Conservation (phyloP, 2,113 vertebrate species). For the Paracanthobrama guichenoti region DNA sequence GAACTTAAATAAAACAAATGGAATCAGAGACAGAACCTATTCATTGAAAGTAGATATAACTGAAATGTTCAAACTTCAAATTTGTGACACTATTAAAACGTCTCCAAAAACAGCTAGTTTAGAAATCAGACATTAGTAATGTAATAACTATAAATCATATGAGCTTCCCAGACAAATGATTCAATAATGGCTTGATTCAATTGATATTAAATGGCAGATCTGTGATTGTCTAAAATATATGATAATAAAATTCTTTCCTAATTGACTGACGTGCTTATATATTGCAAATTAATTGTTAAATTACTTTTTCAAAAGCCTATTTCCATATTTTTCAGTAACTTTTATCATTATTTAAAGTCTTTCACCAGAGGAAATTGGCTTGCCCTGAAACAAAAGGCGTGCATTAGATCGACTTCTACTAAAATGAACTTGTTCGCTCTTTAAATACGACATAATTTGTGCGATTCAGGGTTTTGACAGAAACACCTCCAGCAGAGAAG, state of each 20-base stretch:
- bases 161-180: background rate
- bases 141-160: background rate
- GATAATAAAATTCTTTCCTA: background rate
- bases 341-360: too few relatives aligned
- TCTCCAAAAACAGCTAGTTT: background rate
- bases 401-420: background rate
- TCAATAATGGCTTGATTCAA: background rate
- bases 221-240: background rate
- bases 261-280: background rate
- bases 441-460: background rate
- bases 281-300: background rate
- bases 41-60: too few relatives aligned
- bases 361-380: too few relatives aligned
- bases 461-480: background rate
- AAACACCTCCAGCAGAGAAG: slow-evolving; percentile 18
- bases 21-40: too few relatives aligned
- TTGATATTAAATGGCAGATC: background rate
- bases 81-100: too few relatives aligned
- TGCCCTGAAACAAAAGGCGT: background rate
- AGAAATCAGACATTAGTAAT: background rate
- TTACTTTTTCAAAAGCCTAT: background rate
- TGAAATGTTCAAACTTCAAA: too few relatives aligned
- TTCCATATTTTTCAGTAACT: background rate
- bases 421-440: background rate
- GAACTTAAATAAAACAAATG: too few relatives aligned